These are phyloP conservation scores for Myrmecobius fasciatus DNA, from an alignment of 2,113 vertebrate genomes.

Conservation along the genomic window DNA sequence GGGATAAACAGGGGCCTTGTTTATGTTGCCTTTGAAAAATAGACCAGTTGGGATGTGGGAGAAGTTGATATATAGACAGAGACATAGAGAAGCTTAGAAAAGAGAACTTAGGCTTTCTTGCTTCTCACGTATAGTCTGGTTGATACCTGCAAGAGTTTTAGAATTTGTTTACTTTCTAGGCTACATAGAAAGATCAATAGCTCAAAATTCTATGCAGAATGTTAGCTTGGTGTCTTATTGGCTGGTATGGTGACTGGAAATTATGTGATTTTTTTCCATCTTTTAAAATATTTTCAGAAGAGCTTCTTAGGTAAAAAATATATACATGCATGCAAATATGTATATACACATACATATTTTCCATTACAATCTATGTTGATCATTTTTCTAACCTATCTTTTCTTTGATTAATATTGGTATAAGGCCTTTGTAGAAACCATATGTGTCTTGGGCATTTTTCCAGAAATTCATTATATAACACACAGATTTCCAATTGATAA, in stretches of 20 bases:
- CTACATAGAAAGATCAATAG: conserved; percentile 18
- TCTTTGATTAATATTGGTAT: conserved; percentile 68
- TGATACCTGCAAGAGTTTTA: conserved; percentile 60
- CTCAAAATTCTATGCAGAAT: conserved; percentile 17
- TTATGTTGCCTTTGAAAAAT: conserved; percentile 76
- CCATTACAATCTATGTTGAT: conserved; percentile 59
- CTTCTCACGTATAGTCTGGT: conserved; percentile 27
- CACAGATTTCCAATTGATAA: conserved; percentile 56
- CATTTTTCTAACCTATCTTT: conserved; percentile 47
- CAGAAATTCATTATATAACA: conserved; percentile 53
- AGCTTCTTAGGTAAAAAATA: conserved; percentile 23
- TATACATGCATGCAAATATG: no score
- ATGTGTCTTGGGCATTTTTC: conserved; percentile 29
- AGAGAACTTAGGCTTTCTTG: neutral
- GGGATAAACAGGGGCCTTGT: conserved; percentile 69
- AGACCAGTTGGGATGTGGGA: conserved; percentile 11
- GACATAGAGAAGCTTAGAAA: neutral
- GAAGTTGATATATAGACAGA: conserved; percentile 23
- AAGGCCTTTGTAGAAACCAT: neutral
- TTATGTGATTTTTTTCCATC: conserved; percentile 34
- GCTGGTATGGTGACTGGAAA: conserved; percentile 39
- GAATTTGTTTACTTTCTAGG: conserved; percentile 46
- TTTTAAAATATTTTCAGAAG: conserved; percentile 50
- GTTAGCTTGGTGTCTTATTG: conserved; percentile 16
- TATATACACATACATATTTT: conserved; percentile 39